Percentiles rank a stretch among this genome's conserved stretches.
These are phyloP conservation scores for Diglossa cyanea DNA, from an alignment of 2,797 vertebrate species.

Conservation along the genomic window DNA sequence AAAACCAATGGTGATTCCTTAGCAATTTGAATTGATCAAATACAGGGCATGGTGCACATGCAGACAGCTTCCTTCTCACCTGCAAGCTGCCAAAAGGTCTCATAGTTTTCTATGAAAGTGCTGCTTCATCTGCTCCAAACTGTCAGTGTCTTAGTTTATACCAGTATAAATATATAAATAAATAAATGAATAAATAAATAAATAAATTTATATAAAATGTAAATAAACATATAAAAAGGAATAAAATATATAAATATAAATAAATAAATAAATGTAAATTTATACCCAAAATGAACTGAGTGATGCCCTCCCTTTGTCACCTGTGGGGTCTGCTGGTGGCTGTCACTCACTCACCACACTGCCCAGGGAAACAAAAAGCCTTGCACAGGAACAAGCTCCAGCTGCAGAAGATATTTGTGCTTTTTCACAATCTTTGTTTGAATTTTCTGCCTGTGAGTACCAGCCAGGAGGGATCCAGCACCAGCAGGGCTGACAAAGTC, in stretches of 20 bases:
- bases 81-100: not conserved
- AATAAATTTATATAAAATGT: too few species aligned
- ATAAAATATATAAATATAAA: too few species aligned
- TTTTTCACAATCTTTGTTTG: not conserved
- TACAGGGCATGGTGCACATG: not conserved
- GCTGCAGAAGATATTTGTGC: not conserved
- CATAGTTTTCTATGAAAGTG: not conserved
- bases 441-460: not conserved
- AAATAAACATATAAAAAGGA: too few species aligned
- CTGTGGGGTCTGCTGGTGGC: not conserved
- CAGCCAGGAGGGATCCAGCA: not conserved
- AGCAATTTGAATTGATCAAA: conserved; percentile 41
- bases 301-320: not conserved
- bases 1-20: not conserved
- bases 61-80: not conserved
- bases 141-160: not conserved
- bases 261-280: too few species aligned
- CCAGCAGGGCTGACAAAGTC: not conserved
- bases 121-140: not conserved
- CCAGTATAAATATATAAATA: not conserved
- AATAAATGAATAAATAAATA: too few species aligned
- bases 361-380: not conserved
- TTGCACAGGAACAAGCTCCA: not conserved
- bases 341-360: fast-evolving
- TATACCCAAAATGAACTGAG: too few species aligned